phyloP scores from a whole-genome alignment of 2,888 invertebrate genomes.

The Morpho helenor region DNA sequence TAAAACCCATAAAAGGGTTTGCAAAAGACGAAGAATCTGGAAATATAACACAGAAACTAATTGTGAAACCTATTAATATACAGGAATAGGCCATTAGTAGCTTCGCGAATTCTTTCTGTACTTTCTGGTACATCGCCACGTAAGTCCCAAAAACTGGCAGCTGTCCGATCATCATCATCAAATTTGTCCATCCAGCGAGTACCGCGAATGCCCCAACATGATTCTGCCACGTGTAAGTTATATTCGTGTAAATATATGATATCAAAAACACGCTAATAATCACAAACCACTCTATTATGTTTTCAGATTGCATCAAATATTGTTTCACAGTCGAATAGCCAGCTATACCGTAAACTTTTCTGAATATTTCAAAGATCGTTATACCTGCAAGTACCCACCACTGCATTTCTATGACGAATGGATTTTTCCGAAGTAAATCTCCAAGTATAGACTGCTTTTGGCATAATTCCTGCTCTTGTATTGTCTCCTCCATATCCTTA shows the following conservation, averaged over 20 bases:
- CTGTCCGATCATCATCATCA: constrained; percentile 95
- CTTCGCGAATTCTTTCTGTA: constrained; percentile 92
- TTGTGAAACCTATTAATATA: constrained; percentile 90
- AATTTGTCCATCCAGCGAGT: constrained; percentile 91
- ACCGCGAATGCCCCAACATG: constrained; percentile 93
- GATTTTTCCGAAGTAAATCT: constrained; percentile 86
- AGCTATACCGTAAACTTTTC: constrained; percentile 89
- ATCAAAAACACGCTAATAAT: constrained; percentile 90
- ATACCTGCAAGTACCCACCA: constrained; percentile 90
- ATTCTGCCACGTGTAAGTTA: constrained; percentile 89
- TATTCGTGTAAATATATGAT: constrained; percentile 88
- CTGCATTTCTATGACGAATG: constrained; percentile 88
- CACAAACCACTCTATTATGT: constrained; percentile 93
- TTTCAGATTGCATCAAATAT: constrained; percentile 90
- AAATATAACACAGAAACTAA: constrained; percentile 93
- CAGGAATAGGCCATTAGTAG: constrained; percentile 92
- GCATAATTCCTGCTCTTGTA: constrained; percentile 86
- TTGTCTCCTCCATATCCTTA: constrained; percentile 85
- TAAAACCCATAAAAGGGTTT: constrained; percentile 90
- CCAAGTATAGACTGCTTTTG: constrained; percentile 89
- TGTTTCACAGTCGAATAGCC: constrained; percentile 90
- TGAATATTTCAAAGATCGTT: constrained; percentile 87
- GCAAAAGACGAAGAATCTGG: constrained; percentile 90
- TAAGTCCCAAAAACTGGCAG: constrained; percentile 93
- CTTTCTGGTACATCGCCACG: constrained; percentile 94